phyloP scores from a whole-genome alignment of 2,797 vertebrate genomes.

The Ataeniobius toweri region DNA sequence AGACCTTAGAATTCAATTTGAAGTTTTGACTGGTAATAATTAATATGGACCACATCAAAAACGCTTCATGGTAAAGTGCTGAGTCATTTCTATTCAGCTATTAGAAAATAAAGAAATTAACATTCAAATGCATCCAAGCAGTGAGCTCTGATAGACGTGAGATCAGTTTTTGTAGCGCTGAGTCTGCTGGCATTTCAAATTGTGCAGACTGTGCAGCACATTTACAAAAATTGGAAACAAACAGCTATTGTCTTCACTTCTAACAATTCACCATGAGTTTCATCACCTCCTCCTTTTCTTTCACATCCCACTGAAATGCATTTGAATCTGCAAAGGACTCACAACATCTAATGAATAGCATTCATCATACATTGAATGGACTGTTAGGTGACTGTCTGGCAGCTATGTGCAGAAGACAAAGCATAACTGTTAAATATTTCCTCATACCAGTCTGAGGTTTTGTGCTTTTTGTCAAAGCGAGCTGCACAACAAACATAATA shows the following conservation, averaged over 20 bases:
- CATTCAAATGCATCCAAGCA: neutral
- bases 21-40: neutral
- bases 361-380: constrained; percentile 12
- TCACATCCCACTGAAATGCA: constrained; percentile 30
- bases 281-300: constrained; percentile 16
- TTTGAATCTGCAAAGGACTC: constrained; percentile 24
- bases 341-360: constrained; percentile 16
- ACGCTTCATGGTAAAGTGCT: neutral
- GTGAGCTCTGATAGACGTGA: neutral
- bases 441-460: neutral
- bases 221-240: constrained; percentile 15
- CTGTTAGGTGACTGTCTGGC: constrained; percentile 13
- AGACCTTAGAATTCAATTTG: neutral
- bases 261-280: constrained; percentile 10
- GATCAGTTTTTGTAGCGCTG: neutral
- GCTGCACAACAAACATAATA: neutral
- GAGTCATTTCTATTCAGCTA: constrained; percentile 18
- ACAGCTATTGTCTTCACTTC: constrained; percentile 3
- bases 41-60: neutral
- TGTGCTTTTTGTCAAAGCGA: neutral
- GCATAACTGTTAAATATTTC: neutral
- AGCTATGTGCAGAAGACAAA: neutral
- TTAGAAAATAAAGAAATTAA: constrained; percentile 1
- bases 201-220: constrained; percentile 2
- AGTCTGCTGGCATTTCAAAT: constrained; percentile 2